Evolutionary conservation across 2,888 invertebrate species (phyloP).

Genomic region (Aphodius granarius): DNA sequence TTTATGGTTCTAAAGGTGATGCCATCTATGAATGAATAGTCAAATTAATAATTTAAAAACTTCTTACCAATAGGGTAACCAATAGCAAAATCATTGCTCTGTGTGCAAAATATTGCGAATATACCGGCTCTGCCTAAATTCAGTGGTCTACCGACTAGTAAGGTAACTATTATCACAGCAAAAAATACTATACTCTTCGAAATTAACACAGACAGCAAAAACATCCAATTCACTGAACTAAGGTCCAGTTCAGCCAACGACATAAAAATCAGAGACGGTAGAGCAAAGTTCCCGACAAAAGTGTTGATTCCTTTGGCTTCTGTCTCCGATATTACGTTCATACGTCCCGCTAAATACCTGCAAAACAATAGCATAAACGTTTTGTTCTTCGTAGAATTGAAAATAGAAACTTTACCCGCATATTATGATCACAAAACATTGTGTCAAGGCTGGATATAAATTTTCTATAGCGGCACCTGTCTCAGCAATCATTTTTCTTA

Average conservation of each 20-base stretch:
- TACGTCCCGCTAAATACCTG: slow-evolving; percentile 83
- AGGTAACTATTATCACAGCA: slow-evolving; percentile 72
- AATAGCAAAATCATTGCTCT: slow-evolving; percentile 96
- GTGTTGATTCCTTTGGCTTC: slow-evolving; percentile 90
- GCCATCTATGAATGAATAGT: background rate
- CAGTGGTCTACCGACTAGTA: slow-evolving; percentile 78
- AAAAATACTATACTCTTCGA: slow-evolving; percentile 87
- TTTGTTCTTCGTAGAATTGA: background rate
- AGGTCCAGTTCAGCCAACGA: slow-evolving; percentile 86
- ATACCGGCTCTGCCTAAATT: slow-evolving; percentile 86
- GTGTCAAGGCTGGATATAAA: slow-evolving; percentile 86
- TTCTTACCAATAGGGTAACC: slow-evolving; percentile 90
- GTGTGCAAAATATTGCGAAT: slow-evolving; percentile 93
- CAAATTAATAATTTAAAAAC: background rate
- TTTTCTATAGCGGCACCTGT: slow-evolving; percentile 65
- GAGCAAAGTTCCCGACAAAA: slow-evolving; percentile 90
- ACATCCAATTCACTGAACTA: slow-evolving; percentile 85
- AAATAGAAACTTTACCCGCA: slow-evolving; percentile 71
- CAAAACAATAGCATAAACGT: slow-evolving; percentile 11
- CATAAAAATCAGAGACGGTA: slow-evolving; percentile 90
- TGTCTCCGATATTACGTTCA: slow-evolving; percentile 77
- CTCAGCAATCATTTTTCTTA: slow-evolving; percentile 14
- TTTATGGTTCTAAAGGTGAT: background rate
- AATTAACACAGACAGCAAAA: slow-evolving; percentile 80
- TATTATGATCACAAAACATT: slow-evolving; percentile 89